Conservation (phyloP, 2,888 invertebrate species). For the Tipula helvola region DNA sequence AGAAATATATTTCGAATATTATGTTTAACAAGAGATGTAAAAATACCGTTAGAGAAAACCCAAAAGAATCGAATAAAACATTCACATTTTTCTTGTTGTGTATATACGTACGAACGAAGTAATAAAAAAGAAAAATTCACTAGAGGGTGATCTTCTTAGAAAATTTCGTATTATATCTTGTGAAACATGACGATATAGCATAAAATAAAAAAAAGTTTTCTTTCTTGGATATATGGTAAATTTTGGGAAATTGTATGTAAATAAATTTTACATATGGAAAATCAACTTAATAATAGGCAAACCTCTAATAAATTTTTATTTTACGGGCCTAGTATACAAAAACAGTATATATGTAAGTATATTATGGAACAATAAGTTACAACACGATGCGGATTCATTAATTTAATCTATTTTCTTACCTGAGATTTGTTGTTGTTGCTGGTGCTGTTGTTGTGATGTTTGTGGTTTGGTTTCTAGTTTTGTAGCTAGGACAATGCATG, state of each 20-base stretch:
- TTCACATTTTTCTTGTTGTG: neutral
- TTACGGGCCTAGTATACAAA: neutral
- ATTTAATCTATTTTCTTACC: neutral
- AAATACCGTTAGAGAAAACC: neutral
- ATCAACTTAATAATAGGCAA: neutral
- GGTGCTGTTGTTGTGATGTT: neutral
- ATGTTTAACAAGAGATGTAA: neutral
- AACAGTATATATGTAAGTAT: neutral
- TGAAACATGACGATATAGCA: neutral
- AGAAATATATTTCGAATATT: neutral
- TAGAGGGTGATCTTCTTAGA: neutral
- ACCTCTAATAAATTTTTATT: neutral
- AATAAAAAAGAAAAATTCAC: neutral
- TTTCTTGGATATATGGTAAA: neutral
- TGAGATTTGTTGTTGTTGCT: neutral
- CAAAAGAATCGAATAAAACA: neutral
- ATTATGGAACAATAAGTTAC: neutral
- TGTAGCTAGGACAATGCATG: slow-evolving; percentile 9
- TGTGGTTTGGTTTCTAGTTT: neutral
- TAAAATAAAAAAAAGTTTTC: neutral
- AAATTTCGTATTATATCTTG: neutral
- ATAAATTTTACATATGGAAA: neutral
- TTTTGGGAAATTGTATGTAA: neutral
- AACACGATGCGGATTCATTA: neutral
- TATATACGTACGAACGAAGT: neutral